Evolutionary conservation across 1,140 invertebrate species (phyloP).

Genomic region (Nylanderia fulva): DNA sequence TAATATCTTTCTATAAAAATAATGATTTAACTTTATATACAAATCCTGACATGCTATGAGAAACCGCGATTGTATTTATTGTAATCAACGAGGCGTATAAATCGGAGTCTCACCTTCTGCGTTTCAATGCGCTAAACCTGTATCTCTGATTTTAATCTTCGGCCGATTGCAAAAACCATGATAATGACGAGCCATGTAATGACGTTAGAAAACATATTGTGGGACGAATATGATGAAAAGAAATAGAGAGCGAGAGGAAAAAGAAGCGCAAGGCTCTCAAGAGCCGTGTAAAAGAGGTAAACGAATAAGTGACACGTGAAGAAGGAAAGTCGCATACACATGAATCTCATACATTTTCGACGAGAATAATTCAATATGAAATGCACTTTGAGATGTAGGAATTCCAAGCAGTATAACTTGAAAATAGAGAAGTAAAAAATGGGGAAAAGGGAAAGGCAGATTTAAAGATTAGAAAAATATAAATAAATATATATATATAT

Average conservation of each 20-base stretch:
- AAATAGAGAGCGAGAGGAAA: slow-evolving; percentile 39
- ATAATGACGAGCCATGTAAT: slow-evolving; percentile 16
- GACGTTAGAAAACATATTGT: slow-evolving; percentile 7
- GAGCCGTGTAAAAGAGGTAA: slow-evolving; percentile 40
- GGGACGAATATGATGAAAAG: background rate
- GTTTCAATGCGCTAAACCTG: background rate
- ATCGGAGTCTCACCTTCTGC: background rate
- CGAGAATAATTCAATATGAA: slow-evolving; percentile 34
- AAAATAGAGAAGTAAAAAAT: slow-evolving; percentile 15
- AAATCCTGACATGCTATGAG: background rate
- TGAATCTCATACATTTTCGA: background rate
- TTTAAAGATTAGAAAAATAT: background rate
- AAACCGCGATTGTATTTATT: background rate
- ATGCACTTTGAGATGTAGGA: slow-evolving; percentile 4
- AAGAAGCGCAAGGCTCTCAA: slow-evolving; percentile 56
- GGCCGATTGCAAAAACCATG: background rate
- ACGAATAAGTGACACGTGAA: slow-evolving; percentile 2
- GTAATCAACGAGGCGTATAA: background rate
- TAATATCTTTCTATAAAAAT: background rate
- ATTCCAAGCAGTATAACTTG: slow-evolving; percentile 4
- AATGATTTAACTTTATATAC: background rate
- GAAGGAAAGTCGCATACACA: background rate
- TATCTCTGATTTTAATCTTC: slow-evolving; percentile 53
- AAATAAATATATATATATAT: background rate
- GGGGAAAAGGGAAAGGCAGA: background rate